Percentiles rank a stretch among this genome's conserved stretches.
Conservation (phyloP, 2,113 vertebrate genomes). For the Prunella fulvescens region DNA sequence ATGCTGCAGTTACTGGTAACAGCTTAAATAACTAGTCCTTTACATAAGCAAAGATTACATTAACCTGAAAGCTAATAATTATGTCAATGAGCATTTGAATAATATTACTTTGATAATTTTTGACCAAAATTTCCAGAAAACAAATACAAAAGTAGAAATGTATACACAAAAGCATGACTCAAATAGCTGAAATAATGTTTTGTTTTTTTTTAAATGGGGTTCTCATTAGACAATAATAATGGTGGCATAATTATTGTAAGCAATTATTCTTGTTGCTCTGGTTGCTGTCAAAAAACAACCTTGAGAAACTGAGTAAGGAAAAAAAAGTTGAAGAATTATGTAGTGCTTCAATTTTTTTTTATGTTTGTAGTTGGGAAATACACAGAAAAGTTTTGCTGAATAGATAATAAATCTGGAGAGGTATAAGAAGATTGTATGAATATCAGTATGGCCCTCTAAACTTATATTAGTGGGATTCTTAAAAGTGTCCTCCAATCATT, state of each 20-base stretch:
- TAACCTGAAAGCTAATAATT: neutral
- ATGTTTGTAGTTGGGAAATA: neutral
- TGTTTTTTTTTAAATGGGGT: neutral
- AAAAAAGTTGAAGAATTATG: neutral
- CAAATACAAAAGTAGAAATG: neutral
- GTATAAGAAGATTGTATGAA: neutral
- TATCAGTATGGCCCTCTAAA: neutral
- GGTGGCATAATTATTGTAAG: neutral
- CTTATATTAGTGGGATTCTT: neutral
- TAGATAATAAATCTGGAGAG: neutral
- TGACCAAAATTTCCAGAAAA: neutral
- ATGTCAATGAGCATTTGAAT: neutral
- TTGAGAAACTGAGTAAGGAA: neutral
- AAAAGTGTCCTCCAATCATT: neutral
- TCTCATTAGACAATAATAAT: neutral
- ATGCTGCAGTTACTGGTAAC: neutral
- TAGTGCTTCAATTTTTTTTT: neutral
- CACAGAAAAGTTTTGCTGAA: neutral
- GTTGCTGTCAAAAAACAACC: neutral
- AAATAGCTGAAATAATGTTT: neutral
- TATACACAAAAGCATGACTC: neutral
- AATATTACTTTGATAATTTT: neutral
- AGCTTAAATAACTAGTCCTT: constrained; percentile 16
- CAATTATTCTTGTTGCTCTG: neutral
- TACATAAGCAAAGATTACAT: constrained; percentile 1